Base-by-base conservation (phyloP, 2,888 invertebrate species). In the Synergus gifuensis region DNA sequence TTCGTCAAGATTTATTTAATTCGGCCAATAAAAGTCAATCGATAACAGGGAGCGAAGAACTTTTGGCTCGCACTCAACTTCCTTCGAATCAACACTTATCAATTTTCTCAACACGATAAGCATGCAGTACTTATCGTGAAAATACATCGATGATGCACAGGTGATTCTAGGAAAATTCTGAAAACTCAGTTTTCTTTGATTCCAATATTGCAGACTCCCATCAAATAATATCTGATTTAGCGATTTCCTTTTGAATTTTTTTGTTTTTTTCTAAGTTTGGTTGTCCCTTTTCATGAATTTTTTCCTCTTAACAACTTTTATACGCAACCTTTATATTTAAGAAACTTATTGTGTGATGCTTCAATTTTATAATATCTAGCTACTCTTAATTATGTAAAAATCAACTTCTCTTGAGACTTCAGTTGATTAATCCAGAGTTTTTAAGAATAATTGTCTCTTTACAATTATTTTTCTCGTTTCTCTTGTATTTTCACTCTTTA, bases 21-120 rank as follows among this genome's bases (percentile, higher is more conserved):
- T 54, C 36, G 36, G 11, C 54, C n/a, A 73, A 73, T 73, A 49
- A 54, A 73, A 54, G 4, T 73, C 54, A 73, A 73, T 73, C 73
- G n/a, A 54, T 54, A 54, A 36, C 16, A 36, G 5, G n/a, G 28
- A n/a, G 9, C n/a, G 8, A 40, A 54, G 11, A 73, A 73, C 16
- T 54, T 73, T 54, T 54, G 36, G 49, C 73, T 54, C n/a, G n/a
- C 36, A 73, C 36, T 36, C 67, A 67, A 67, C 67, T 46, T 2
- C 42, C 44, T 22, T 9, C 40, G 18, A 42, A n/a, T 69, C 28
- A 28, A 36, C 28, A 44, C 16, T 36, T 54, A 8, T 12, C 60
- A 22, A 9, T 22, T 73, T 54, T 5, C 36, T 28, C 28, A 28
- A 40, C 22, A 12, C 42, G 14, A 5, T 49, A 46, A 73, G 36